These are phyloP conservation scores for Bombus huntii DNA, from an alignment of 1,140 invertebrate genomes.

Conservation along the genomic window DNA sequence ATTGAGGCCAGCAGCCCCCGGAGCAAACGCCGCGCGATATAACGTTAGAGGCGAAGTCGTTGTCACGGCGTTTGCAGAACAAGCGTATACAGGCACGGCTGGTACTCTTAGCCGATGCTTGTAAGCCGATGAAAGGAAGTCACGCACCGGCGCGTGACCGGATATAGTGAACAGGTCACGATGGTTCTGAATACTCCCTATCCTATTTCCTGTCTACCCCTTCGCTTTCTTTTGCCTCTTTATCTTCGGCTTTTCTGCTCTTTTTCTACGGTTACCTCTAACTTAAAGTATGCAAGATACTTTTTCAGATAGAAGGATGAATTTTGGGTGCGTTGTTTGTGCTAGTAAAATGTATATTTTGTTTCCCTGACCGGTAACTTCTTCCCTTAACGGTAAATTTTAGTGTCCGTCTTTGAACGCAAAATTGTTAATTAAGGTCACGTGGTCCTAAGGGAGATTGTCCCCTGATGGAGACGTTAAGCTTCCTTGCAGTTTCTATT, in stretches of 20 bases:
- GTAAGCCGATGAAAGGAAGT: conserved; percentile 68
- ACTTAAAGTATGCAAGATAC: not conserved
- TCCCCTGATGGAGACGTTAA: not conserved
- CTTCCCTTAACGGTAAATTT: not conserved
- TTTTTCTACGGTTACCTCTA: not conserved
- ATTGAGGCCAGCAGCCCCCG: conserved; percentile 60
- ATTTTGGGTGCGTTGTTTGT: not conserved
- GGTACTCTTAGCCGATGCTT: conserved; percentile 19
- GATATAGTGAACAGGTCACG: conserved; percentile 57
- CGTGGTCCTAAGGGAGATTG: not conserved
- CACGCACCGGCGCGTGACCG: conserved; percentile 66
- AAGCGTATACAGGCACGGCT: conserved; percentile 34
- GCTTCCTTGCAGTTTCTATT: not conserved
- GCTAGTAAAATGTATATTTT: not conserved
- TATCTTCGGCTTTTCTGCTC: not conserved
- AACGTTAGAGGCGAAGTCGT: conserved; percentile 36
- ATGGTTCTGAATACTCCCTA: conserved; percentile 68
- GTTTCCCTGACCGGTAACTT: not conserved
- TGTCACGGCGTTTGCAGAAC: conserved; percentile 37
- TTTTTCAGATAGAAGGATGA: too few species aligned
- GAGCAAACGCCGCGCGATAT: conserved; percentile 38
- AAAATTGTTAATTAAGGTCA: not conserved
- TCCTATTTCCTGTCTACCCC: not conserved
- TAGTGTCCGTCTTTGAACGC: too few species aligned
- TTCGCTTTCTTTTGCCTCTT: conserved; percentile 32